Conservation (phyloP, 2,888 invertebrate genomes). For the Megaustenia siamemsis region DNA sequence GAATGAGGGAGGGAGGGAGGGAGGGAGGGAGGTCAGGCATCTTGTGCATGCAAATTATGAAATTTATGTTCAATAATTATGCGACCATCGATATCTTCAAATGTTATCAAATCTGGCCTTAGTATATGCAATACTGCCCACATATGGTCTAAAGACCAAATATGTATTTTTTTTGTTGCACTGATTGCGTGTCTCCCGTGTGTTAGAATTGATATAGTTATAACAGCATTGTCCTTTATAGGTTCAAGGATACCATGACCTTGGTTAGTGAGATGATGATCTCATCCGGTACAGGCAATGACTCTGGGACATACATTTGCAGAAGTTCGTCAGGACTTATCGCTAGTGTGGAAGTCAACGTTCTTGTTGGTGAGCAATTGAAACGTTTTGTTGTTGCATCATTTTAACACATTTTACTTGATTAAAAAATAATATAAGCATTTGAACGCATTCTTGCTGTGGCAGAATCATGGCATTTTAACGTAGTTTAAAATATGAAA, state of each 20-base stretch:
- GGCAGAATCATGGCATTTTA: too few species aligned
- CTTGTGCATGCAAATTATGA: too few species aligned
- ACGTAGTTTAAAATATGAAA: too few species aligned
- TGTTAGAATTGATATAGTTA: too few species aligned
- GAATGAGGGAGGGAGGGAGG: constrained; percentile 40
- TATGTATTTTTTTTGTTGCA: too few species aligned
- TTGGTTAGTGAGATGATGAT: constrained; percentile 73
- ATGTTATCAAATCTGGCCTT: too few species aligned
- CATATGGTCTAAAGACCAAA: too few species aligned
- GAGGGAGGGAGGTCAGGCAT: constrained; percentile 1
- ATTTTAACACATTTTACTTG: not conserved
- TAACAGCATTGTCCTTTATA: not conserved
- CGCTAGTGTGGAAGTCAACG: constrained; percentile 71
- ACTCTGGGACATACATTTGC: constrained; percentile 75
- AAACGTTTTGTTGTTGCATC: not conserved
- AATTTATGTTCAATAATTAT: too few species aligned
- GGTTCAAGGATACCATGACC: constrained; percentile 66
- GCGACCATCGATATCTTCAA: too few species aligned
- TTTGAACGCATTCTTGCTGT: too few species aligned
- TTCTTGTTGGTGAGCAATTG: constrained; percentile 67
- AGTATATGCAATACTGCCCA: too few species aligned
- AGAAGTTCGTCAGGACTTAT: constrained; percentile 71
- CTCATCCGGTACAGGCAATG: constrained; percentile 66
- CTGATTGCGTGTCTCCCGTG: too few species aligned
- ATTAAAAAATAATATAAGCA: not conserved